Evolutionary conservation across 2,113 vertebrate species (phyloP).

Genomic region (Morone chrysops): DNA sequence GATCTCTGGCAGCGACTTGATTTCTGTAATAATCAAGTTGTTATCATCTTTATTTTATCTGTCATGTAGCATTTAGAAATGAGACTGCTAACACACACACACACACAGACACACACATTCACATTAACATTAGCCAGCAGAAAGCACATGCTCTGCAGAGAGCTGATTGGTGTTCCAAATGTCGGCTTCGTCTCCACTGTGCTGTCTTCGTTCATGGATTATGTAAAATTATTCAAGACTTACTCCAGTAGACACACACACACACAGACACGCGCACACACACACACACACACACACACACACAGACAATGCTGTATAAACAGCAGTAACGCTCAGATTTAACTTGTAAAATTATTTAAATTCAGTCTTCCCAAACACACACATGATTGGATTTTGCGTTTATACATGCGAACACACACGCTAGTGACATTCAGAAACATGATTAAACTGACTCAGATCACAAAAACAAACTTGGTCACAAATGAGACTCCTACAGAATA

Average conservation of each 20-base stretch:
- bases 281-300: slow-evolving; percentile 21
- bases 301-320: slow-evolving; percentile 6
- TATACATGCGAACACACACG: background rate
- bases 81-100: background rate
- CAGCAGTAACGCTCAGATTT: slow-evolving; percentile 24
- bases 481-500: too few relatives aligned
- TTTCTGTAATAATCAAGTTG: background rate
- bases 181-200: slow-evolving; percentile 42
- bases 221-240: slow-evolving; percentile 64
- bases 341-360: slow-evolving; percentile 63
- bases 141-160: slow-evolving; percentile 3
- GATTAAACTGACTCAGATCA: slow-evolving; percentile 30
- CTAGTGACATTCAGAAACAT: slow-evolving; percentile 26
- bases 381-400: slow-evolving; percentile 35
- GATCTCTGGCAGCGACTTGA: background rate
- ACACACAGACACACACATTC: background rate
- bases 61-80: background rate
- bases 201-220: slow-evolving; percentile 37
- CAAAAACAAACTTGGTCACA: slow-evolving; percentile 4
- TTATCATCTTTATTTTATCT: background rate
- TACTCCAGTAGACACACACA: slow-evolving; percentile 31
- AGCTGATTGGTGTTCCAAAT: slow-evolving; percentile 63
- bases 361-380: slow-evolving; percentile 23
- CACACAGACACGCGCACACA: background rate
- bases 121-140: slow-evolving; percentile 29